phyloP scores from a whole-genome alignment of 2,797 vertebrate genomes.

The Schizothorax lantsangensis region DNA sequence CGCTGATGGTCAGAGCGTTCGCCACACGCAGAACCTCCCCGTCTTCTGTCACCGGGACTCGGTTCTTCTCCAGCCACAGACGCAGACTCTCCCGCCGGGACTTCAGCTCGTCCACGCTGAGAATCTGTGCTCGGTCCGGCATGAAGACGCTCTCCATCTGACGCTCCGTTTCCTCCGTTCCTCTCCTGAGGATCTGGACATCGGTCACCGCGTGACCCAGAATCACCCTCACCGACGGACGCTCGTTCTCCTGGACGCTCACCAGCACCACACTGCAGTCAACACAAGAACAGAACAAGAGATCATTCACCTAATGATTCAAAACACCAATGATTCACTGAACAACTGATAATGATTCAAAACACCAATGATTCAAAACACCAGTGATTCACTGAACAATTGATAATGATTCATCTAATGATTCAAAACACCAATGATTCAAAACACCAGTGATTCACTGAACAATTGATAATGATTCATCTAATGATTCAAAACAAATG shows the following conservation, averaged over 20 bases:
- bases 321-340: background rate
- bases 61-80: conserved; percentile 88
- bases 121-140: conserved; percentile 55
- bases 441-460: too few species aligned
- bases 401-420: too few species aligned
- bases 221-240: conserved; percentile 75
- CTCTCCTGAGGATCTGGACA: conserved; percentile 79
- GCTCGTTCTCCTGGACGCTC: conserved; percentile 72
- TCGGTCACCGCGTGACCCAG: conserved; percentile 87
- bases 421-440: too few species aligned
- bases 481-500: too few species aligned
- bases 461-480: too few species aligned
- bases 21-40: conserved; percentile 82
- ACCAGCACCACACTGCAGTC: conserved; percentile 84
- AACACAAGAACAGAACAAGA: background rate
- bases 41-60: conserved; percentile 85
- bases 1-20: conserved; percentile 81
- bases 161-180: conserved; percentile 66
- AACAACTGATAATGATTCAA: too few species aligned
- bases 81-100: conserved; percentile 73
- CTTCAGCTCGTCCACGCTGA: conserved; percentile 75
- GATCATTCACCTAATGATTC: background rate
- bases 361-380: too few species aligned
- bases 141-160: conserved; percentile 74
- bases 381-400: too few species aligned